Evolutionary conservation across 1,140 invertebrate genomes (phyloP), one percentile per base, ranked within the genome.

Genomic region (Acromyrmex charruanus): DNA sequence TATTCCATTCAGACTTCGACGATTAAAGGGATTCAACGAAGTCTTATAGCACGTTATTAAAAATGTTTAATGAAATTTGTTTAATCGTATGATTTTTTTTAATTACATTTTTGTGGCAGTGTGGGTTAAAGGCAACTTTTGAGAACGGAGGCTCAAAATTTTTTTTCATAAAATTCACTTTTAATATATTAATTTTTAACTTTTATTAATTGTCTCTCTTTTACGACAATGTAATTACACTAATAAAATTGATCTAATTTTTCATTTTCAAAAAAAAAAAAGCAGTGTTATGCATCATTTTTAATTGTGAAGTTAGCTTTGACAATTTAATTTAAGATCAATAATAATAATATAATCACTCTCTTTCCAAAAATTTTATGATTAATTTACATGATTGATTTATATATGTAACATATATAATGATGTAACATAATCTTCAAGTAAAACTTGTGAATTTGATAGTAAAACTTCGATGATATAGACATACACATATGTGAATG

Each of bases 111-210:
- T 66, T 66, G 77, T 80, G 61, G 61, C 77, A 80, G 77, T 80
- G 61, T 80, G 61, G 61, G 31, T 66, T 80, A 68, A 80, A 80
- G 77, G 77, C 77, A 80, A 80, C 77, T 80, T 66, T 80, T 66
- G 77, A 80, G 77, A 80, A 80, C 61, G 61, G 77, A 80, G 14
- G 77, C 18, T 18, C 28, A 66, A 68, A 49, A 66, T 14, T 39
- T 39, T 39, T 25, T 25, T 39, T 28, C 16, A 5, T 44, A 44
- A 61, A 25, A n/a, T 77, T 14, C 0, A 77, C 5, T 59, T 77
- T 61, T 3, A 59, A 61, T 25, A 61, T 9, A 39, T 44, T 44
- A 44, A 28, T 16, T 44, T 44, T 61, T 18, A 28, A n/a, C 18
- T 35, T 35, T 35, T 35, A 63, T 63, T 58, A 58, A 58, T 9